Evolutionary conservation across 2,888 invertebrate genomes (phyloP).

Genomic region (Scotopteryx bipunctaria): DNA sequence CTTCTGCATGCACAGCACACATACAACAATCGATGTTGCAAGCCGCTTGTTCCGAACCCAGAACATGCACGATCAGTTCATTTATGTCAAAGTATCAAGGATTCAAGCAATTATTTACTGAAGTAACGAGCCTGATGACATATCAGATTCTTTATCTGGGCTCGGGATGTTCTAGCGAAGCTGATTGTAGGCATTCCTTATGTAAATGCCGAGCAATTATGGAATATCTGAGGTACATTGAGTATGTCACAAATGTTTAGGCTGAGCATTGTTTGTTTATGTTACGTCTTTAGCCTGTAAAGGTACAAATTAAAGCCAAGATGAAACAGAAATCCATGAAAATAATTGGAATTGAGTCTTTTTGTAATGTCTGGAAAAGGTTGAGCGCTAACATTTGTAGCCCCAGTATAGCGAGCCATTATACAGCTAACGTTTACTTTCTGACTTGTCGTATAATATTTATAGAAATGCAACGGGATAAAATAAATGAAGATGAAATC

Average conservation of each 20-base stretch:
- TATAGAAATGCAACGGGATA: too few relatives aligned
- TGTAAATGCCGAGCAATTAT: slow-evolving; percentile 3
- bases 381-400: too few relatives aligned
- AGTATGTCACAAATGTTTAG: neutral
- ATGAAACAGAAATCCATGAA: too few relatives aligned
- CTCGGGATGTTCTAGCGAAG: neutral
- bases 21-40: slow-evolving; percentile 33
- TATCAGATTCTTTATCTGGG: slow-evolving; percentile 36
- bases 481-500: too few relatives aligned
- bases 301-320: too few relatives aligned
- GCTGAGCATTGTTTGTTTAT: neutral
- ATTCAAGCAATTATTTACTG: slow-evolving; percentile 36
- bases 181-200: slow-evolving; percentile 1
- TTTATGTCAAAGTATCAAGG: slow-evolving; percentile 55
- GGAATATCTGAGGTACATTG: neutral
- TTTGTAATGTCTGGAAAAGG: too few relatives aligned
- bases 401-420: too few relatives aligned
- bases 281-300: neutral
- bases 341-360: too few relatives aligned
- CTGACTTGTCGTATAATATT: too few relatives aligned
- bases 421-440: too few relatives aligned
- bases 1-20: slow-evolving; percentile 19
- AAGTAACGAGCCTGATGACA: slow-evolving; percentile 35
- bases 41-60: slow-evolving; percentile 34
- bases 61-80: slow-evolving; percentile 57